A percentile compares a stretch with the other conserved stretches of the same genome.
These are phyloP conservation scores for Limnodromus scolopaceus DNA, from an alignment of 2,797 vertebrate genomes.

Conservation along the genomic window DNA sequence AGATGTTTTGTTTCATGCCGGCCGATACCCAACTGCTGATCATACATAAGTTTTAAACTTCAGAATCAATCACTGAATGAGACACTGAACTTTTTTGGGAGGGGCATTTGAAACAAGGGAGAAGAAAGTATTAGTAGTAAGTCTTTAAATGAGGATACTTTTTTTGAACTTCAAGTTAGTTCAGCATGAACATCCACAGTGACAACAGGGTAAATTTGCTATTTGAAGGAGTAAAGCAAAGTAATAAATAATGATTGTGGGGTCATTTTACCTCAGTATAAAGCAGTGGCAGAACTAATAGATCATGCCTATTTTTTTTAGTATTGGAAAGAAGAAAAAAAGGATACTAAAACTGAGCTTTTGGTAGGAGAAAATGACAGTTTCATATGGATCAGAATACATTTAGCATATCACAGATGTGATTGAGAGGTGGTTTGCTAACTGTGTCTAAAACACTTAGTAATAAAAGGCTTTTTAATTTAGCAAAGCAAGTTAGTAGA, in stretches of 20 bases:
- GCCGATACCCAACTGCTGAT: neutral
- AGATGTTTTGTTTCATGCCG: neutral
- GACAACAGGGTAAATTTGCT: neutral
- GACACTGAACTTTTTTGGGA: neutral
- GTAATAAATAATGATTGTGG: neutral
- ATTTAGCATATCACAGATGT: neutral
- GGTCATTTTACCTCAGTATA: neutral
- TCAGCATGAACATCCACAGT: neutral
- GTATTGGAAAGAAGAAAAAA: neutral
- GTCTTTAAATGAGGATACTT: neutral
- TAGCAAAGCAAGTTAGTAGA: constrained; percentile 51
- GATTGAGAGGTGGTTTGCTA: constrained; percentile 52
- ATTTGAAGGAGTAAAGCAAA: neutral
- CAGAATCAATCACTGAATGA: neutral
- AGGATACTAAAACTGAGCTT: neutral
- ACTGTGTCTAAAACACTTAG: constrained; percentile 50
- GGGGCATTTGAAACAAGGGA: neutral
- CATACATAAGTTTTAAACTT: neutral
- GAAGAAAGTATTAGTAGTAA: neutral
- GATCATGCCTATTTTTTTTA: neutral
- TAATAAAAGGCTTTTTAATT: constrained; percentile 66
- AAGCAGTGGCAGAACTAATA: neutral
- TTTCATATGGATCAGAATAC: neutral
- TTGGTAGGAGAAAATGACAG: neutral
- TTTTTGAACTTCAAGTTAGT: neutral